Evolutionary conservation across 2,113 vertebrate genomes (phyloP), one percentile per base, ranked within the genome.

Genomic region (Tichodroma muraria): DNA sequence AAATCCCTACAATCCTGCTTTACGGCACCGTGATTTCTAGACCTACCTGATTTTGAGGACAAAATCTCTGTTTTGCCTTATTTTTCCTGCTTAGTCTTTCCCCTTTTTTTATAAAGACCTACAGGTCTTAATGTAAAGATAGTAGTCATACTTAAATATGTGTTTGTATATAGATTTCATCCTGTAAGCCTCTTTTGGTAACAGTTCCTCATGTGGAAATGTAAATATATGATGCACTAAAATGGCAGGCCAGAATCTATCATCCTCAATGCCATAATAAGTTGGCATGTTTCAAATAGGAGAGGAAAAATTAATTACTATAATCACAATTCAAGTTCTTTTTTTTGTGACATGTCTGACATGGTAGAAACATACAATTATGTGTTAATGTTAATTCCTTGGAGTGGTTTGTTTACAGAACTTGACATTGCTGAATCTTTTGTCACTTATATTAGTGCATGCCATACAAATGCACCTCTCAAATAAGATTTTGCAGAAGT

Each of bases 311-410:
- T 90, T 86, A 91, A 95, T 96, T 88, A 95, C 80, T 93, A 72
- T 96, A 88, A 93, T 92, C 42, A 76, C 92, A 92, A 71, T 73
- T 68, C 88, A 61, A 93, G 81, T 76, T 91, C 57, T 90, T 91
- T 72, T 89, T 65, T 96, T 94, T 47, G 80, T 95, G 94, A 96
- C 64, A 61, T 27, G 64, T 73, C 31, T 93, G 94, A 92, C 91
- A 89, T 35, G 77, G 72, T 86, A 80, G 94, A 97, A 96, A 95
- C 91, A 95, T 94, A 88, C 86, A 95, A 96, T 96, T 96, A 91
- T 76, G 90, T 82, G 82, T 90, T 90, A 96, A 95, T 93, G 85
- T 81, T 94, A 94, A 81, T 96, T 93, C 64, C 72, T 89, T 53
- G 75, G 73, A 93, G 83, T 40, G 54, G 77, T 93, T 93, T 97